Base-by-base conservation (phyloP, 1,140 invertebrate species). In the Chironomus tepperi region DNA sequence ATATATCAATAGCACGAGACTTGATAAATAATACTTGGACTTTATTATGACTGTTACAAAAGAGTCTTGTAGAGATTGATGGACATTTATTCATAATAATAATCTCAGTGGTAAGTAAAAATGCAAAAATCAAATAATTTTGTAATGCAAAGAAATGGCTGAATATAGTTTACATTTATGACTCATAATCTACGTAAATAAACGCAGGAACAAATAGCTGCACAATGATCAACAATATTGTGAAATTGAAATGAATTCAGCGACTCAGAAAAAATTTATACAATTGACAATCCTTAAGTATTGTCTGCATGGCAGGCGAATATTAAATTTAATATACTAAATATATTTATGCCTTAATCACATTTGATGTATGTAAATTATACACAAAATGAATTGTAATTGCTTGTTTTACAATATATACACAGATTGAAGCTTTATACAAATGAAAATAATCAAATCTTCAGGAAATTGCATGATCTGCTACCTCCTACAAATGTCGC, bases 321-420 rank as follows among this genome's bases (percentile, higher is more conserved):
- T 57, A n/a, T 12, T 57, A n/a, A n/a, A 57, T 57, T n/a, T 34
- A 57, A n/a, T 57, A 57, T n/a, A 57, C 47, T 57, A n/a, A 57
- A 15, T 57, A 57, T 57, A n/a, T 47, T 47, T 57, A n/a, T 57
- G 47, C 47, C 47, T 57, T 15, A n/a, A 57, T 57, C 47, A 57
- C 47, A 2, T 34, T 34, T 34, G 24, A 34, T 34, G 24, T 34
- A 57, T 57, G 47, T n/a, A 57, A 57, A 57, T 57, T 12, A 57
- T 12, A 57, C 47, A n/a, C 47, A 57, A 57, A 57, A 57, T 57
- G 47, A 57, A 57, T 57, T 57, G 47, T 57, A 57, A 57, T 57
- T 57, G 47, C 47, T 12, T 57, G 47, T 57, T 12, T 57, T 57
- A n/a, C n/a, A 57, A 57, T n/a, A 5, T 57, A n/a, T n/a, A n/a